Conservation (phyloP, 2,113 vertebrate species). For the Accipiter virgatus region DNA sequence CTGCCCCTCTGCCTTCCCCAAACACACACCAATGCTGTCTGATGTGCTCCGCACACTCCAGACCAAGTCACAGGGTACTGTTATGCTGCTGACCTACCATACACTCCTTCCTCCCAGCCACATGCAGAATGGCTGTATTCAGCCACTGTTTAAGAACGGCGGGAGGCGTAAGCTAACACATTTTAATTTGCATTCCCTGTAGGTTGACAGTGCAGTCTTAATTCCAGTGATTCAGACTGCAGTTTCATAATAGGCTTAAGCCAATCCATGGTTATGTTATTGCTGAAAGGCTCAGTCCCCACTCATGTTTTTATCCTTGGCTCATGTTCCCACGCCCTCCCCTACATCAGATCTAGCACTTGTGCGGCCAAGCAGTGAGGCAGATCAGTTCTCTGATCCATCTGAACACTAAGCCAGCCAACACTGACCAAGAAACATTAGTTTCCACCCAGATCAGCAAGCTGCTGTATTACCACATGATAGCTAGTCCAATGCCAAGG, state of each 20-base stretch:
- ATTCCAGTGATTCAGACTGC: slow-evolving; percentile 38
- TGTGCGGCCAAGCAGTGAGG: not conserved
- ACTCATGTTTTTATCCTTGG: slow-evolving; percentile 17
- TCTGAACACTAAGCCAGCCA: not conserved
- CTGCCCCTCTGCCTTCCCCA: not conserved
- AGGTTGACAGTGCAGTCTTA: not conserved
- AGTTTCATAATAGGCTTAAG: slow-evolving; percentile 24
- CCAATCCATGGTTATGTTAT: not conserved
- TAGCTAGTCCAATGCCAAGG: not conserved
- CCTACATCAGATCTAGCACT: not conserved
- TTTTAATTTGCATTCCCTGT: slow-evolving; percentile 19
- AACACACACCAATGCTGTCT: fast-evolving
- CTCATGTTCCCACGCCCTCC: not conserved
- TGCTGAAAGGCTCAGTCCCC: slow-evolving; percentile 39
- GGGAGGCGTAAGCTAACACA: slow-evolving; percentile 23
- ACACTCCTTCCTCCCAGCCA: not conserved
- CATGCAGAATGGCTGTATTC: not conserved
- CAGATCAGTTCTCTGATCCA: not conserved
- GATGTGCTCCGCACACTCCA: not conserved
- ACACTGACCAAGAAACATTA: not conserved
- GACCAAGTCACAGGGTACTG: not conserved
- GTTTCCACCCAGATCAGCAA: slow-evolving; percentile 10
- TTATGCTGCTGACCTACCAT: not conserved
- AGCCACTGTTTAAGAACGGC: not conserved
- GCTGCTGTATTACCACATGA: not conserved